Evolutionary conservation across 92 coral and sea anemone species (phyloP), one percentile per base, ranked within the genome.

Genomic region (Siderastrea radians): DNA sequence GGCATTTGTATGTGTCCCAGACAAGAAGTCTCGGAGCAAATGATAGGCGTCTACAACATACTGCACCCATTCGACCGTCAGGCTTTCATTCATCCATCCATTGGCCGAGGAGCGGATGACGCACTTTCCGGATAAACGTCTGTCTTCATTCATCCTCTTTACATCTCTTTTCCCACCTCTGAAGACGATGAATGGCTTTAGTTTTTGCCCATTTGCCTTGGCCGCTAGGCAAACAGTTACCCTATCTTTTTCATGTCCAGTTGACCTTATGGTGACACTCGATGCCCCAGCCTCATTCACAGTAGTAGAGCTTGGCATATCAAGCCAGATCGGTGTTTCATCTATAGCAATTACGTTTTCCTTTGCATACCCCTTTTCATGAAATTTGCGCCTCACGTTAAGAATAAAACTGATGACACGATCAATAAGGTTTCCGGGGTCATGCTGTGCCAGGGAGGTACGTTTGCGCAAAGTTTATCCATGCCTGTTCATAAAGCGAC

Each of bases 401-500:
- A 60, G 80, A 83, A 83, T 83, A 44, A 83, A 83, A 83, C 87
- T 83, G 55, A 83, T 83, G 59, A 73, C 80, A 17, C 80, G 80
- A 73, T 72, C 87, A 83, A 83, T 83, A 71, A 83, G 80, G 87
- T 83, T 83, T 53, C 87, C 70, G 78, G 87, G 72, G 44, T 83
- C 71, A 83, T 72, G 87, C 87, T 83, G 77, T 83, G 87, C 79
- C 17, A 75, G 79, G 12, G 79, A 75, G 79, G 79, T 75, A 75
- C n/a, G 79, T 75, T 75, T 75, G 48, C 55, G 75, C 58, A 71
- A 48, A 71, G 79, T 57, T 54, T 52, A 75, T 75, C 79, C 79
- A 75, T 75, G 47, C 79, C 64, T 75, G 79, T 75, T 75, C 62
- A 75, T 75, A 75, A 17, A 51, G 79, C 79, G 79, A 57, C 52